phyloP scores from a whole-genome alignment of 2,888 invertebrate species.

The Ochlodes sylvanus region DNA sequence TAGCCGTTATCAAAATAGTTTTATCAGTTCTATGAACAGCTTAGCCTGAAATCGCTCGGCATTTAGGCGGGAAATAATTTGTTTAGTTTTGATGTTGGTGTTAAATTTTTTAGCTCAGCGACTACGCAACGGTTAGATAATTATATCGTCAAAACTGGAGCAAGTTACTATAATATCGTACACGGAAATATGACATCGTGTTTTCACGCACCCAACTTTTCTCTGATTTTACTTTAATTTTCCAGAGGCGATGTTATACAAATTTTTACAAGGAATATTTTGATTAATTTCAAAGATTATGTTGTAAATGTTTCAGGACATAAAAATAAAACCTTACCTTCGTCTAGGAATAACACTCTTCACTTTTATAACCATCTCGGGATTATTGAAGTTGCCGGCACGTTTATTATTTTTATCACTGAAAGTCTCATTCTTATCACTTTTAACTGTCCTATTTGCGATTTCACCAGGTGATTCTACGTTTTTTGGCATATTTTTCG shows the following conservation, averaged over 20 bases:
- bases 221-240: background rate
- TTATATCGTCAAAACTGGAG: slow-evolving; percentile 66
- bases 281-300: background rate
- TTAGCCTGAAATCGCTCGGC: background rate
- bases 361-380: slow-evolving; percentile 71
- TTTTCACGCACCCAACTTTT: background rate
- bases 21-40: background rate
- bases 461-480: slow-evolving; percentile 47
- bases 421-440: slow-evolving; percentile 59
- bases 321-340: slow-evolving; percentile 59
- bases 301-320: background rate
- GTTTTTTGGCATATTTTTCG: slow-evolving; percentile 59
- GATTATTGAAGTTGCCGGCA: slow-evolving; percentile 51
- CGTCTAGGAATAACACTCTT: slow-evolving; percentile 79
- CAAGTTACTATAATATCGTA: slow-evolving; percentile 45
- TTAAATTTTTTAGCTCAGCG: background rate
- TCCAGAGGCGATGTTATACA: background rate
- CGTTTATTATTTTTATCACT: slow-evolving; percentile 66
- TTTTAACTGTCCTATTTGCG: slow-evolving; percentile 49
- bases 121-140: slow-evolving; percentile 53
- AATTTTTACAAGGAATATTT: background rate
- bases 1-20: slow-evolving; percentile 2
- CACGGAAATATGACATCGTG: background rate
- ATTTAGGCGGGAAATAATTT: slow-evolving; percentile 1
- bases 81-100: background rate